Evolutionary conservation across 1,140 invertebrate genomes (phyloP).

Genomic region (Trichoplusia ni): DNA sequence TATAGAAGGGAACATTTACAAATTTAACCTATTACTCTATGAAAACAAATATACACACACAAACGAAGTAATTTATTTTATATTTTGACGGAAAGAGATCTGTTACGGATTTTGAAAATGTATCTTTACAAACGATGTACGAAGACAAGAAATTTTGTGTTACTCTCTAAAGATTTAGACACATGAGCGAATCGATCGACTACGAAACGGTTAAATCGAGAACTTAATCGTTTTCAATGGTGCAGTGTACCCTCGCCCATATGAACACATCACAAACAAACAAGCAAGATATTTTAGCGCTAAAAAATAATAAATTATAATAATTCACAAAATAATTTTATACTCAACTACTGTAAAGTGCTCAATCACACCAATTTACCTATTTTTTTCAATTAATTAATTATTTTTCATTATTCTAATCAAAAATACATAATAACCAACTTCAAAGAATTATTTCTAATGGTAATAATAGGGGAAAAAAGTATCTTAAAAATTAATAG

Average conservation of each 20-base stretch:
- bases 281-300: constrained; percentile 3
- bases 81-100: constrained; percentile 58
- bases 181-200: neutral
- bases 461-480: constrained; percentile 70
- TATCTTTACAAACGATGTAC: neutral
- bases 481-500: constrained; percentile 75
- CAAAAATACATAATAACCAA: constrained; percentile 67
- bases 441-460: constrained; percentile 72
- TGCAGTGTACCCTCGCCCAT: neutral
- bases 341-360: constrained; percentile 23
- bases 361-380: constrained; percentile 34
- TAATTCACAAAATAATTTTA: constrained; percentile 28
- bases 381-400: constrained; percentile 50
- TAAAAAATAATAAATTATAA: constrained; percentile 25
- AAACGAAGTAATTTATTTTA: constrained; percentile 48
- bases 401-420: constrained; percentile 40
- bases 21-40: constrained; percentile 72
- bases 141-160: neutral
- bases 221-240: too few species aligned
- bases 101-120: constrained; percentile 32
- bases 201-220: too few species aligned
- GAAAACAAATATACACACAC: constrained; percentile 78
- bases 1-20: constrained; percentile 64
- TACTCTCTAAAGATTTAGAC: neutral
- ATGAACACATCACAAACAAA: constrained; percentile 7